These are phyloP conservation scores for Venturia canescens DNA, from an alignment of 1,140 invertebrate species.

Conservation along the genomic window DNA sequence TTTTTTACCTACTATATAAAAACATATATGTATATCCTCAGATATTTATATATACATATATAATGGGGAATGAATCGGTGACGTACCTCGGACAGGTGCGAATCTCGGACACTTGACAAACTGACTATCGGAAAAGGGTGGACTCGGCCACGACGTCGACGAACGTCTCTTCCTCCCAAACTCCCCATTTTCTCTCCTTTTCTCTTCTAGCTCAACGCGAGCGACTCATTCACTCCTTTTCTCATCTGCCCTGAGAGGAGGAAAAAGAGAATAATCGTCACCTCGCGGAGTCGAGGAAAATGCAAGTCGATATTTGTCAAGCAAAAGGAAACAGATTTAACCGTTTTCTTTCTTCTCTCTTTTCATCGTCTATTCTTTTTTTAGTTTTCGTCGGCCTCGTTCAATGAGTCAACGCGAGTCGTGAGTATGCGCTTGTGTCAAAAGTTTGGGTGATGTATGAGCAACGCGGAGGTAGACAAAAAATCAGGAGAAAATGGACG, in stretches of 20 bases:
- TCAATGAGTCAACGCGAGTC: too few relatives aligned
- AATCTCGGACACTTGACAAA: conserved; percentile 67
- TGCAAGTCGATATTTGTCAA: too few relatives aligned
- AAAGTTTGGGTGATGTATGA: too few relatives aligned
- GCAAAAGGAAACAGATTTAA: too few relatives aligned
- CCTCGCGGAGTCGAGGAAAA: conserved; percentile 10
- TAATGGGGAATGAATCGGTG: conserved; percentile 30
- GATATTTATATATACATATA: conserved; percentile 6
- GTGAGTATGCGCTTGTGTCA: conserved; percentile 1
- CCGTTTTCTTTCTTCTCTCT: too few relatives aligned
- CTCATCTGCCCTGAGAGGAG: neutral
- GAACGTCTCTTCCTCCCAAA: conserved; percentile 22
- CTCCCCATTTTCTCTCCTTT: conserved; percentile 7
- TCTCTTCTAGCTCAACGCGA: conserved; percentile 32
- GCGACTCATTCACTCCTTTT: conserved; percentile 38
- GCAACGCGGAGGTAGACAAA: neutral
- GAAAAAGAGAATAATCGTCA: conserved; percentile 31
- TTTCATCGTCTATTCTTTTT: too few relatives aligned
- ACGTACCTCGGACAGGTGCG: conserved; percentile 64
- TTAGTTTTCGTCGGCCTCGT: too few relatives aligned
- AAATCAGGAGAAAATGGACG: neutral
- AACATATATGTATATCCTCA: neutral
- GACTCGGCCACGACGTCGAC: conserved; percentile 54
- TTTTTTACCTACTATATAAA: neutral
- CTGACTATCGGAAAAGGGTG: conserved; percentile 69